Conservation (phyloP, 2,113 vertebrate species). For the Mungos mungo region DNA sequence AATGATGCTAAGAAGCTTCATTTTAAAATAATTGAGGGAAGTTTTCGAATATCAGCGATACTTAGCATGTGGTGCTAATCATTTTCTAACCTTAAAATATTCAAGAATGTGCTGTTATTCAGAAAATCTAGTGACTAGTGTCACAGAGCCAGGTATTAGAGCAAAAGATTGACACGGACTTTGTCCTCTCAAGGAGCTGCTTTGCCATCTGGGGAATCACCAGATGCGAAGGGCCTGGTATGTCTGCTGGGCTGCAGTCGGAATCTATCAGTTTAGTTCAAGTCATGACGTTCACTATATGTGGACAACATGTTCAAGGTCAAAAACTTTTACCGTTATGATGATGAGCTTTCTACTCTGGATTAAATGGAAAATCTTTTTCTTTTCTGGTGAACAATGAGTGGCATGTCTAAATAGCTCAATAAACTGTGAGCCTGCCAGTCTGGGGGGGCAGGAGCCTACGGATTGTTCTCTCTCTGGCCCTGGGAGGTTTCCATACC, state of each 20-base stretch:
- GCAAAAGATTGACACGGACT: neutral
- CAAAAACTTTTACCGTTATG: neutral
- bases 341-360: neutral
- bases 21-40: constrained; percentile 4
- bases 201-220: neutral
- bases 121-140: neutral
- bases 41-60: neutral
- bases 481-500: neutral
- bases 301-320: neutral
- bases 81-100: constrained; percentile 38
- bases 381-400: neutral
- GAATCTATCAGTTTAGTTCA: neutral
- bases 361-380: neutral
- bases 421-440: neutral
- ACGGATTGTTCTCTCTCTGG: neutral
- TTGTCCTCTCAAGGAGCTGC: neutral
- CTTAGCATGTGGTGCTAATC: neutral
- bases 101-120: neutral
- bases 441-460: neutral
- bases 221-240: neutral
- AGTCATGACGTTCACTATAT: neutral
- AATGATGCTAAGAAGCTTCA: neutral
- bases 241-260: neutral
- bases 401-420: neutral
- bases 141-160: neutral